Base-by-base conservation (phyloP, 35 echinoderm and acorn worm genomes). In the Patiria miniata region DNA sequence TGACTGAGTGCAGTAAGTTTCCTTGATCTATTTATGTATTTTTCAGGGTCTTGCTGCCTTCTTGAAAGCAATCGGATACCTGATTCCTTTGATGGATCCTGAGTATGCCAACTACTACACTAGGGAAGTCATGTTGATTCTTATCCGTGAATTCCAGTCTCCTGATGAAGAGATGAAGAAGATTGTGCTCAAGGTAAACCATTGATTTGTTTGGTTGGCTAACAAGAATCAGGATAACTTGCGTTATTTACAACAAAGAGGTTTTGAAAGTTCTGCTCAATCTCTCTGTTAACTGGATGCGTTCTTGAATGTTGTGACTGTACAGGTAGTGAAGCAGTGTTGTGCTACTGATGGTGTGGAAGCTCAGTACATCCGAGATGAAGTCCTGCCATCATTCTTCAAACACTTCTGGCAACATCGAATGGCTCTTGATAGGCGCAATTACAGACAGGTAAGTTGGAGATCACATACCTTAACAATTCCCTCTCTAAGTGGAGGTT, bases 161-260 rank as follows among this genome's bases (percentile, higher is more conserved):
- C 96, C 96, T 21, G 96, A 99, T 90, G 96, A 99, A 77, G 96
- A 99, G 84, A 99, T 99, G 96, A 99, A 99, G 93, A 99, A 99
- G 87, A 99, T 99, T 87, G 96, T 99, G 37, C 81, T 99, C 23
- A 99, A 99, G 89, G 96, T 99, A 95, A 23, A 47, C n/a, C 42
- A 47, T 47, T 47, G 4, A 47, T 47, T 6, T 47, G 12, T 47
- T 47, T 47, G 42, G 12, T 12, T 6, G 4, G 12, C 42, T 47
- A 12, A 4, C 42, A 6, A 47, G 42, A 47, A 47, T 47, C 42
- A 47, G n/a, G n/a, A n/a, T n/a, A n/a, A n/a, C n/a, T n/a, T n/a
- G n/a, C n/a, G n/a, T n/a, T n/a, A n/a, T n/a, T 58, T 58, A 14
- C 54, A 14, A 58, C 54, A 58, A 58, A 14, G 54, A n/a, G 22